These are phyloP conservation scores for Crotalus horridus DNA, from an alignment of 2,113 vertebrate genomes.

Conservation along the genomic window DNA sequence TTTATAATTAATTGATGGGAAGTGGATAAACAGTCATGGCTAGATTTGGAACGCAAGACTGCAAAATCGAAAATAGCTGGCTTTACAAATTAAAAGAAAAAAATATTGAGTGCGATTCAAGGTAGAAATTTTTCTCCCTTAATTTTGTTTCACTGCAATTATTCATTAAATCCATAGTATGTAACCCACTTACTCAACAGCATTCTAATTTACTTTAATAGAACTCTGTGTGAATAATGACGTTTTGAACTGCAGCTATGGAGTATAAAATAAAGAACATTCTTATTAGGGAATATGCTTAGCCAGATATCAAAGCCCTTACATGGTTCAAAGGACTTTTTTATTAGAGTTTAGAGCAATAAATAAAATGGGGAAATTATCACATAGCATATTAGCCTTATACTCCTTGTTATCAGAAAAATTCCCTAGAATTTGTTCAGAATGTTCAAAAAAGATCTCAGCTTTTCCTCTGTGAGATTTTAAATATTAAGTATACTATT, in stretches of 20 bases:
- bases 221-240: background rate
- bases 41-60: slow-evolving; percentile 25
- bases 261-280: background rate
- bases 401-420: background rate
- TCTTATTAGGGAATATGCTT: background rate
- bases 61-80: slow-evolving; percentile 31
- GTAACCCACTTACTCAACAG: background rate
- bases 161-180: slow-evolving; percentile 21
- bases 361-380: background rate
- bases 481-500: background rate
- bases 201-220: background rate
- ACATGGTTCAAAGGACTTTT: background rate
- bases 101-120: background rate
- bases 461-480: background rate
- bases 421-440: background rate
- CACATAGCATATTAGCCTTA: background rate
- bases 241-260: background rate
- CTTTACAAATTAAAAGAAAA: slow-evolving; percentile 9
- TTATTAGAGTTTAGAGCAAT: background rate
- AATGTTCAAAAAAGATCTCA: background rate
- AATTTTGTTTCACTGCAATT: slow-evolving; percentile 51
- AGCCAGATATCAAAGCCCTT: background rate
- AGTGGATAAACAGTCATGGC: slow-evolving; percentile 12
- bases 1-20: slow-evolving; percentile 54
- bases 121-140: slow-evolving; percentile 39